Evolutionary conservation across 2,888 invertebrate species (phyloP), one percentile per base, ranked within the genome.

Genomic region (Philhelius pedissequus): DNA sequence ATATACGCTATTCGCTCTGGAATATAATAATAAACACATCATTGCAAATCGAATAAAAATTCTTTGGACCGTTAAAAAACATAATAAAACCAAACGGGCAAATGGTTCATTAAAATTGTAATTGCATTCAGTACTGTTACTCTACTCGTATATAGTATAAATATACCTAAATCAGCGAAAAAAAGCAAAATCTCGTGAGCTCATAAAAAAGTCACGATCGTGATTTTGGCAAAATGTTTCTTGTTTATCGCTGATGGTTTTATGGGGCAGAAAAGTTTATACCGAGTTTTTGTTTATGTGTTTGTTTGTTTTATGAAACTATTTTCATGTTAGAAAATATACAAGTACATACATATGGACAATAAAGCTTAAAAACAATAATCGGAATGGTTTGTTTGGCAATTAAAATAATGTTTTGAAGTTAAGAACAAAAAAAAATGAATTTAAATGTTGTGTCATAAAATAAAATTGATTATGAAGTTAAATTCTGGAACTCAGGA

Each of bases 81-180:
- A 25, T 48, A 48, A 60, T 18, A 73, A 66, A 43, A 48, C 25
- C 48, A 45, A 66, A 66, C 35, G 54, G 40, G 32, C 79, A 80
- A 84, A 76, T 79, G 84, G 79, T 84, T 84, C 84, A 84, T 84
- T 84, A 84, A 84, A 80, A 79, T 80, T 80, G 84, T 79, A 84
- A 84, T 79, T 80, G 83, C 74, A 78, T 74, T 74, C 48, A 40
- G 27, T 40, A n/a, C n/a, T n/a, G n/a, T n/a, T n/a, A n/a, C n/a
- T n/a, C n/a, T n/a, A n/a, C n/a, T n/a, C n/a, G 32, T 58, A 43
- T 43, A 9, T 4, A 2, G 3, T 48, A n/a, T n/a, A n/a, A n/a
- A n/a, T n/a, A n/a, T n/a, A n/a, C n/a, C 13, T 48, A 22, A 13
- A 3, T 54, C 18, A 6, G 20, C 18, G 11, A 15, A 18, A 18